Base-by-base conservation (phyloP, 2,113 vertebrate species). In the Pyrgilauda ruficollis region DNA sequence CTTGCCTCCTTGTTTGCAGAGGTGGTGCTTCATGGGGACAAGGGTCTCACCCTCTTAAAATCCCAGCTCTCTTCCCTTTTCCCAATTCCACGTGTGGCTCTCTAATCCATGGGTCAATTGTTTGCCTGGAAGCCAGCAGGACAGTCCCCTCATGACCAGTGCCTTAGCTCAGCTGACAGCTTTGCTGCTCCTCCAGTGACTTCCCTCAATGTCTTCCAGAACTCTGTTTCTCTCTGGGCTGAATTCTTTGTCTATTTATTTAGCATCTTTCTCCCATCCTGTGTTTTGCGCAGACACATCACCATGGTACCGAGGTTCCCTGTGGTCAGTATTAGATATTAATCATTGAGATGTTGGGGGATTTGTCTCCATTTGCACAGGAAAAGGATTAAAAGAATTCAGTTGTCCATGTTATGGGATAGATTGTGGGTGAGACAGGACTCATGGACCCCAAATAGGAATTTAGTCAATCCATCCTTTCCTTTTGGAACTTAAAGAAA, bases 351-450 rank as follows among this genome's bases (percentile, higher is more conserved):
- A 35, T 58, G 37, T 6, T 56, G 59, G 39, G 77, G 67, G 63
- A 62, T 78, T 94, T 84, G 9, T 67, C 33, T 90, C 68, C 10
- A 4, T 86, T 88, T 92, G 81, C 61, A 43, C 64, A 68, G 28
- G 49, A 46, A 66, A 84, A 58, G 18, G 37, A 49, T 78, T 23
- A 64, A 91, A 91, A 73, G 3, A 3, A 62, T 21, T 24, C 39
- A 47, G 3, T 19, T 13, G 4, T 19, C 43, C 24, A 7, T 27
- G n/a, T 43, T 50, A 50, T 5, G 8, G 1, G 4, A 39, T 14
- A 39, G 24, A 41, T 3, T 59, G 33, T 35, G 33, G 37, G 11
- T 59, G 63, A 70, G 43, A 39, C 26, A 2, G 6, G 46, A 24
- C 41, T 49, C 26, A 9, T 1, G 8, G 26, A 15, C 13, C 35